Conservation (phyloP, 1,140 invertebrate species). For the Eurosta solidaginis region DNA sequence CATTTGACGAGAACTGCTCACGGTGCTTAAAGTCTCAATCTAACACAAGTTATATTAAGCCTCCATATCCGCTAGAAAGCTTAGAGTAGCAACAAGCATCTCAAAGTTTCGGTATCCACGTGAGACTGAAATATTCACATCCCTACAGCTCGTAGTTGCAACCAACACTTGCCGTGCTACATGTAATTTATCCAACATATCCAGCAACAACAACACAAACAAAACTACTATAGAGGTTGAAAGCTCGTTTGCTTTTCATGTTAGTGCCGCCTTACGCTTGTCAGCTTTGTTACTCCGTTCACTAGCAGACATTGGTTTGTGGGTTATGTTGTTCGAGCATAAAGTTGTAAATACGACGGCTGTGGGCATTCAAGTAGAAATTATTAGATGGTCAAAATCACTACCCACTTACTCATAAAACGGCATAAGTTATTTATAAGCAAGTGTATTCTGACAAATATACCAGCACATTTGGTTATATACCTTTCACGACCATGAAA, state of each 20-base stretch:
- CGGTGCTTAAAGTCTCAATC: no score
- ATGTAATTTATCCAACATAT: neutral
- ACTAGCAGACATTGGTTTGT: neutral
- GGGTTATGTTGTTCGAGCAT: neutral
- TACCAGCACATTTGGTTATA: no score
- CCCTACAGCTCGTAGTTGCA: no score
- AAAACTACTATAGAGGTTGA: neutral
- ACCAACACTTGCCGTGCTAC: no score
- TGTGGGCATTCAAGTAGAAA: conserved; percentile 11
- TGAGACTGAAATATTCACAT: no score
- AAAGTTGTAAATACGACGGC: neutral
- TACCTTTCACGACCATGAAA: no score
- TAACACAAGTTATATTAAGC: no score
- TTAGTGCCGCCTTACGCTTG: neutral
- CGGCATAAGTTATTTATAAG: neutral
- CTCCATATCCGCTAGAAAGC: no score
- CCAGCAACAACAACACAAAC: neutral
- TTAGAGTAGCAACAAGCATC: no score
- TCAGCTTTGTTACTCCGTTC: neutral
- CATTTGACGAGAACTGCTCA: no score
- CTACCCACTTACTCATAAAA: neutral
- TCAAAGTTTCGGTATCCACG: no score
- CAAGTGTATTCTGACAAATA: no score
- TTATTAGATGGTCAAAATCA: conserved; percentile 8
- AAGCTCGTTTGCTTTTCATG: conserved; percentile 8